phyloP scores from a whole-genome alignment of 2,888 invertebrate genomes.

The Drosophila flavopinicola region DNA sequence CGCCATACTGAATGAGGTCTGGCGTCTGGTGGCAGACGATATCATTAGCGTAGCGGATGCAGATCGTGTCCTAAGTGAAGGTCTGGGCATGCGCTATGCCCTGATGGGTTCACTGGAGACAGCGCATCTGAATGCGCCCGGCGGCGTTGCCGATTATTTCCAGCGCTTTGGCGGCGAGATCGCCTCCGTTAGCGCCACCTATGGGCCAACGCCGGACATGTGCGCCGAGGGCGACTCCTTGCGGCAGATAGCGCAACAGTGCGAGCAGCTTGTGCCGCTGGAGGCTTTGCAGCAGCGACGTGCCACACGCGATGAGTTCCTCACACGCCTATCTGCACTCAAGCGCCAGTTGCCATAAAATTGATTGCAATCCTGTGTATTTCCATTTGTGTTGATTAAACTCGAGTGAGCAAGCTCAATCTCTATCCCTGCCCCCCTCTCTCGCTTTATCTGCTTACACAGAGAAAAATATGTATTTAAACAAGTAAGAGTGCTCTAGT shows the following conservation, averaged over 20 bases:
- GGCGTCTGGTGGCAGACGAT: constrained; percentile 93
- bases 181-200: constrained; percentile 88
- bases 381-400: constrained; percentile 66
- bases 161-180: constrained; percentile 87
- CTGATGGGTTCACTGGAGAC: constrained; percentile 97
- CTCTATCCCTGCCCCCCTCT: neutral
- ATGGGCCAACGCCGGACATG: constrained; percentile 90
- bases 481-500: too few species aligned
- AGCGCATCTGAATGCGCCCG: constrained; percentile 97
- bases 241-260: constrained; percentile 88
- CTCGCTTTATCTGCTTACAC: too few species aligned
- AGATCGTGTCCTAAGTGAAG: constrained; percentile 96
- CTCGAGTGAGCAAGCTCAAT: constrained; percentile 13
- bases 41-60: constrained; percentile 93
- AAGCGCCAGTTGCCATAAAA: constrained; percentile 88
- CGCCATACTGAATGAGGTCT: constrained; percentile 96
- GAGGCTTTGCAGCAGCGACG: constrained; percentile 89
- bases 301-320: constrained; percentile 91
- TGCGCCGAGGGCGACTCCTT: constrained; percentile 88
- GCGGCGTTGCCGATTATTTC: constrained; percentile 89
- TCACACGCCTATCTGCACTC: constrained; percentile 90
- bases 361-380: constrained; percentile 46
- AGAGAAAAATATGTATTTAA: too few species aligned
- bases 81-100: constrained; percentile 97
- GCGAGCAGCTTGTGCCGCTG: constrained; percentile 90